Evolutionary conservation across 2,888 invertebrate genomes (phyloP).

Genomic region (Apotomis capreana): DNA sequence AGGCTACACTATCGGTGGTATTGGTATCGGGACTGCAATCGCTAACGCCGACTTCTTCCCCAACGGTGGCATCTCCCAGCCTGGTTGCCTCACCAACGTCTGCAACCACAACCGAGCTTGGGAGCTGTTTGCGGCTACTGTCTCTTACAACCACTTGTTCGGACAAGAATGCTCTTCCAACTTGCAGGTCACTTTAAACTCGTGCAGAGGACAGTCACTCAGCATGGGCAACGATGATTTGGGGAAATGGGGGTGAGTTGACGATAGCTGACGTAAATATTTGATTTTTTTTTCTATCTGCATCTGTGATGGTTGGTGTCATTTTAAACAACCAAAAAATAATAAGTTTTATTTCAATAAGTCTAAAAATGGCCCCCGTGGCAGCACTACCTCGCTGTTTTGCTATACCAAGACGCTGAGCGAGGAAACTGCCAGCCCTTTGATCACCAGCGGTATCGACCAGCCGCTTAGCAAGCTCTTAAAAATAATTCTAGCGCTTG

Average conservation of each 20-base stretch:
- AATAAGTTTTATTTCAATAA: too few relatives aligned
- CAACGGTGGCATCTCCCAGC: constrained; percentile 75
- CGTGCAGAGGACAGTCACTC: constrained; percentile 53
- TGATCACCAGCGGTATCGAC: too few relatives aligned
- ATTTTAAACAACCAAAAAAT: too few relatives aligned
- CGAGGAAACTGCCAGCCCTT: too few relatives aligned
- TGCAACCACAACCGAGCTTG: constrained; percentile 64
- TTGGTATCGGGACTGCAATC: constrained; percentile 74
- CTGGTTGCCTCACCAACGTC: constrained; percentile 56
- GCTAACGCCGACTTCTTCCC: constrained; percentile 84
- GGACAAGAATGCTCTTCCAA: constrained; percentile 52
- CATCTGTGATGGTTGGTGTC: too few relatives aligned
- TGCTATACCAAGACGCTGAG: too few relatives aligned
- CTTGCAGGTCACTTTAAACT: constrained; percentile 52
- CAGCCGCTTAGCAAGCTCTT: too few relatives aligned
- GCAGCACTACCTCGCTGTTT: too few relatives aligned
- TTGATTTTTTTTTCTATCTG: too few relatives aligned
- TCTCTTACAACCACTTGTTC: constrained; percentile 57
- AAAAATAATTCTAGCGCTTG: too few relatives aligned
- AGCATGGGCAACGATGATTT: constrained; percentile 61
- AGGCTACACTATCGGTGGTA: constrained; percentile 69
- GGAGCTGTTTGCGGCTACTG: constrained; percentile 58
- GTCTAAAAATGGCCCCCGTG: too few relatives aligned
- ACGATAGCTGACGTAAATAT: too few relatives aligned
- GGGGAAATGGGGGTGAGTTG: constrained; percentile 59